Evolutionary conservation across 2,888 invertebrate genomes (phyloP).

Genomic region (Hydriomena furcata): DNA sequence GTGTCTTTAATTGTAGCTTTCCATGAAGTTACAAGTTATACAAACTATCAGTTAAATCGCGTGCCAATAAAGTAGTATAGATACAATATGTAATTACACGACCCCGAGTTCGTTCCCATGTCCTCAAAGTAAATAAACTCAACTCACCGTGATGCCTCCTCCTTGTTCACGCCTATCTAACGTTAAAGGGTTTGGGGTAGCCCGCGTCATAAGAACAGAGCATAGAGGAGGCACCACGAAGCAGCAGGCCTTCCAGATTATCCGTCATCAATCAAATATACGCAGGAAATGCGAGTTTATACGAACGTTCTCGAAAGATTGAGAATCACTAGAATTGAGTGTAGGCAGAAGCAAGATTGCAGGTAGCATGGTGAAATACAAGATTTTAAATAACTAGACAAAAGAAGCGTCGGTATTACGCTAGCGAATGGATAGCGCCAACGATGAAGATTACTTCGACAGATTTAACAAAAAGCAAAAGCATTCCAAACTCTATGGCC

Average conservation of each 20-base stretch:
- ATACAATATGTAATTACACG: neutral
- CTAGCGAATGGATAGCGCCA: too few relatives aligned
- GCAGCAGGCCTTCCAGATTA: conserved; percentile 72
- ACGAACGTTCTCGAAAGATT: conserved; percentile 40
- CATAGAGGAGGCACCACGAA: conserved; percentile 82
- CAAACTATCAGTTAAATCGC: too few relatives aligned
- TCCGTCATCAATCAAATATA: conserved; percentile 79
- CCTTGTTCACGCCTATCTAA: conserved; percentile 41
- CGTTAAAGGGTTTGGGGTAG: conserved; percentile 41
- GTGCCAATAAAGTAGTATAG: too few relatives aligned
- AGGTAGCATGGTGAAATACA: neutral
- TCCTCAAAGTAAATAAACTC: conserved; percentile 34
- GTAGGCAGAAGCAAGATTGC: too few relatives aligned
- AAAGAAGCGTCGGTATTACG: too few relatives aligned
- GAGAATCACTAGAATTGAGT: neutral
- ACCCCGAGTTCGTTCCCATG: conserved; percentile 26
- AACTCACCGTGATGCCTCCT: conserved; percentile 81
- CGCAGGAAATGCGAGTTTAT: conserved; percentile 36
- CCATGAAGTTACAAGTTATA: too few relatives aligned
- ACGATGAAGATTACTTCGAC: too few relatives aligned
- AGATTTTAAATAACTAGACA: neutral
- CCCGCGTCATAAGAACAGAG: conserved; percentile 81
- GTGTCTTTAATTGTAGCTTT: too few relatives aligned
- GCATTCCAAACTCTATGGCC: too few relatives aligned
- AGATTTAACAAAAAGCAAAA: too few relatives aligned